Percentiles rank a stretch among this genome's conserved stretches.
These are phyloP conservation scores for Drosophila simulans DNA, from an alignment of 1,140 invertebrate genomes.

Conservation along the genomic window DNA sequence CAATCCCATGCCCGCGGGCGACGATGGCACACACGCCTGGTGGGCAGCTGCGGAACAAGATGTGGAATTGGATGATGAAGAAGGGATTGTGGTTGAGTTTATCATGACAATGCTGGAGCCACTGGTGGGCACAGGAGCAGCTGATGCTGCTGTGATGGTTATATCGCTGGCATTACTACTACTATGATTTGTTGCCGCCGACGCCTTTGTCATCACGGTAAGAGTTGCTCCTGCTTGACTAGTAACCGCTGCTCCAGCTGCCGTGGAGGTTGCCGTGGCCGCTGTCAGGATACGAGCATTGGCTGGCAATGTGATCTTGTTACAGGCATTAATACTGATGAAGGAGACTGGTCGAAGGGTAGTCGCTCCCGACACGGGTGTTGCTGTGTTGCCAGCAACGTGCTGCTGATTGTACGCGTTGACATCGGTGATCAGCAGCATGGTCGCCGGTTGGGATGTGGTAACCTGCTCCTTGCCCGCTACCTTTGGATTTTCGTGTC, in stretches of 20 bases:
- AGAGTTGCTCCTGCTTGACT: slow-evolving; percentile 51
- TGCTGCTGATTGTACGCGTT: slow-evolving; percentile 78
- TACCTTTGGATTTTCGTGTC: slow-evolving; percentile 16
- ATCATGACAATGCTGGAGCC: slow-evolving; percentile 65
- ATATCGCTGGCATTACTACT: slow-evolving; percentile 73
- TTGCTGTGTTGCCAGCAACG: slow-evolving; percentile 32
- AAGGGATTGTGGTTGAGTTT: slow-evolving; percentile 44
- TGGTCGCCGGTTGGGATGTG: slow-evolving; percentile 56
- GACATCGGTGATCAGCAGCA: slow-evolving; percentile 75
- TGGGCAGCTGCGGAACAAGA: slow-evolving; percentile 59
- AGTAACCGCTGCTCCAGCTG: slow-evolving; percentile 6
- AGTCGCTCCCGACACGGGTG: slow-evolving; percentile 28
- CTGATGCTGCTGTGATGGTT: slow-evolving; percentile 54
- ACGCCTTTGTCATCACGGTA: slow-evolving; percentile 66
- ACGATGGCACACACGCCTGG: slow-evolving; percentile 76
- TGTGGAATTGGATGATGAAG: slow-evolving; percentile 59
- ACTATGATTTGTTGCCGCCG: slow-evolving; percentile 57
- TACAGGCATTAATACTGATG: slow-evolving; percentile 79
- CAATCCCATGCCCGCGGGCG: slow-evolving; percentile 66
- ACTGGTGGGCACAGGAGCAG: slow-evolving; percentile 12
- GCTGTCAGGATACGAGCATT: slow-evolving; percentile 78
- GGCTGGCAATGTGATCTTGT: slow-evolving; percentile 76
- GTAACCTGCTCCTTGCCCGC: slow-evolving; percentile 24
- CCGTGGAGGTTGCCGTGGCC: slow-evolving; percentile 23
- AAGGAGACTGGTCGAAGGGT: slow-evolving; percentile 72